Percentiles rank a stretch among this genome's conserved stretches.
phyloP scores from a whole-genome alignment of 2,888 invertebrate genomes.

The Polydesmus complanatus region DNA sequence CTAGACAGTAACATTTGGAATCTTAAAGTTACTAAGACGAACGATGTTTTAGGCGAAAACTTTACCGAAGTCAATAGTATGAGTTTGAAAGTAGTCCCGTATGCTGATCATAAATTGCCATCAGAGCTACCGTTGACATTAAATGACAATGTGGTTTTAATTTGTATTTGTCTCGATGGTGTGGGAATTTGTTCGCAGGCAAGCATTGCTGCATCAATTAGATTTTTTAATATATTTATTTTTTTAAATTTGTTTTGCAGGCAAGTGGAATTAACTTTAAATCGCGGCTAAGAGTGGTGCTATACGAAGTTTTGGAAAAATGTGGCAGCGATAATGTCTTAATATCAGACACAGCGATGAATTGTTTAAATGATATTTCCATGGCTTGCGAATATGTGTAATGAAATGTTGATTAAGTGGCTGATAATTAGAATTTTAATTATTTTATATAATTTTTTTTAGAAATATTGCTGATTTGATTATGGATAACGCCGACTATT shows the following conservation, averaged over 20 bases:
- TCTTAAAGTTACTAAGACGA: background rate
- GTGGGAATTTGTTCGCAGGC: conserved; percentile 8
- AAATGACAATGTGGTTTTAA: background rate
- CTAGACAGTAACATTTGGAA: conserved; percentile 2
- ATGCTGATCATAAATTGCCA: background rate
- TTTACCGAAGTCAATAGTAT: background rate
- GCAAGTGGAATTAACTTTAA: conserved; percentile 3
- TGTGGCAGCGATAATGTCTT: background rate
- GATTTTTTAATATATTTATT: background rate
- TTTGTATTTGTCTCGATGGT: conserved; percentile 8
- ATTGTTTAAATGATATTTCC: background rate
- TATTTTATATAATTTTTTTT: background rate
- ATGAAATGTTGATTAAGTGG: background rate
- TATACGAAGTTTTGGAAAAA: conserved; percentile 12
- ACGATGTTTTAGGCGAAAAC: background rate
- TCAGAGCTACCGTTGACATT: background rate
- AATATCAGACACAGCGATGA: conserved; percentile 4
- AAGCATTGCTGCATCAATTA: background rate
- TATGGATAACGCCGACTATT: conserved; percentile 3
- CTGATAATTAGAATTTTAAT: background rate
- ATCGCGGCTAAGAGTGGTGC: background rate
- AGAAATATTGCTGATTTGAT: conserved; percentile 8
- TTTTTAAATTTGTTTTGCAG: conserved; percentile 1
- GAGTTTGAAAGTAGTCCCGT: background rate
- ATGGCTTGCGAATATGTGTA: conserved; percentile 5